phyloP scores from a whole-genome alignment of 2,888 invertebrate genomes.

The Cerastoderma edule region DNA sequence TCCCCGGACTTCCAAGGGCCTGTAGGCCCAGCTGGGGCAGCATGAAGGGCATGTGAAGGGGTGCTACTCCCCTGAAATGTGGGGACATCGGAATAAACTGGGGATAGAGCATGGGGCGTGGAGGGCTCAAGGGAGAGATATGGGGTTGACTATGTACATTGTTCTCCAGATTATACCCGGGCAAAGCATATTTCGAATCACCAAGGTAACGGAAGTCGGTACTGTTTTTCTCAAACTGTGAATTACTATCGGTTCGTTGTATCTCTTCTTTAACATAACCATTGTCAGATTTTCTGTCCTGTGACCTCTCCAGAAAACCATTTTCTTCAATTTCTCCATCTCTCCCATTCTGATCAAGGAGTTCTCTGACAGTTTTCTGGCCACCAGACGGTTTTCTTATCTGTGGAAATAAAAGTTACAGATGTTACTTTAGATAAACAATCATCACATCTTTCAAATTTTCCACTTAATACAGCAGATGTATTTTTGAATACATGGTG shows the following conservation, averaged over 20 bases:
- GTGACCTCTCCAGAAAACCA: constrained; percentile 18
- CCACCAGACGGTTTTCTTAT: constrained; percentile 54
- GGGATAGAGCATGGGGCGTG: constrained; percentile 62
- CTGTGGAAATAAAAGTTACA: constrained; percentile 15
- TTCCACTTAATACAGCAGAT: too few species aligned
- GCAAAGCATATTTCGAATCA: constrained; percentile 11
- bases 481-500: too few species aligned
- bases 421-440: too few species aligned
- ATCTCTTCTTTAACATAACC: constrained; percentile 1
- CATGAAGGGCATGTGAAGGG: constrained; percentile 58
- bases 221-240: constrained; percentile 6
- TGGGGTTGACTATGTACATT: constrained; percentile 22
- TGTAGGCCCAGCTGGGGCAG: constrained; percentile 55
- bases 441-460: too few species aligned
- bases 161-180: background rate
- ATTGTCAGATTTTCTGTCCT: constrained; percentile 24
- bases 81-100: constrained; percentile 62
- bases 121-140: constrained; percentile 43
- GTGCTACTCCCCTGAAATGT: constrained; percentile 37
- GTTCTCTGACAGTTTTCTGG: constrained; percentile 60
- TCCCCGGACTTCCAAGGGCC: constrained; percentile 31
- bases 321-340: constrained; percentile 29
- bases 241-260: background rate
- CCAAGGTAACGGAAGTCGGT: constrained; percentile 4
- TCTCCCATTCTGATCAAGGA: constrained; percentile 49